Evolutionary conservation across 2,888 invertebrate species (phyloP).

Genomic region (Protula sp.): DNA sequence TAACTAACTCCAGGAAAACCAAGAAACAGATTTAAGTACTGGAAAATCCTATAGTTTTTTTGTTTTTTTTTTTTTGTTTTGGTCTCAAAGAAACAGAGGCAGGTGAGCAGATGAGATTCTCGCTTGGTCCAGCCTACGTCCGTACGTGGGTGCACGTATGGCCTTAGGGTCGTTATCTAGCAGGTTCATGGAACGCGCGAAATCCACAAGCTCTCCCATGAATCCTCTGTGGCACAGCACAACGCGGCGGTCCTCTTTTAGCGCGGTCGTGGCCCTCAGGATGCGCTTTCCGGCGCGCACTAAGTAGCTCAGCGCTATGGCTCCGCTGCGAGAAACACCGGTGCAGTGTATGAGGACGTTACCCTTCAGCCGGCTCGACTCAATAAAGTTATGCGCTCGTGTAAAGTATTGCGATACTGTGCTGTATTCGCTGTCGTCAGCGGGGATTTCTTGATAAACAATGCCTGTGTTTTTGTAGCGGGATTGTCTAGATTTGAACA

Average conservation of each 20-base stretch:
- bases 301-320: constrained; percentile 18
- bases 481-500: background rate
- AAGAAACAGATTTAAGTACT: no score
- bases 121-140: constrained; percentile 7
- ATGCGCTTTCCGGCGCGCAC: constrained; percentile 12
- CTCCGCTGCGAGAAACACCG: constrained; percentile 19
- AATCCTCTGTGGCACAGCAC: constrained; percentile 20
- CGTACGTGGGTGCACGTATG: constrained; percentile 6
- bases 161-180: constrained; percentile 11
- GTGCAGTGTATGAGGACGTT: constrained; percentile 13
- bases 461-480: background rate
- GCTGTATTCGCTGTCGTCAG: constrained; percentile 15
- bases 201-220: constrained; percentile 19
- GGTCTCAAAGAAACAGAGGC: background rate
- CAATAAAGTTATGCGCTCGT: constrained; percentile 14
- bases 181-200: constrained; percentile 9
- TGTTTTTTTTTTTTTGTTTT: no score
- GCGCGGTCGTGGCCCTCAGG: constrained; percentile 8
- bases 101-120: constrained; percentile 14
- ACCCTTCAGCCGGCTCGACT: background rate
- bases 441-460: constrained; percentile 13
- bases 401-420: constrained; percentile 1
- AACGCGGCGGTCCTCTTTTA: constrained; percentile 15
- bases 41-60: no score
- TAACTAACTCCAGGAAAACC: no score